Evolutionary conservation across 2,113 vertebrate species (phyloP), one percentile per base, ranked within the genome.

Genomic region (Nesospiza acunhae): DNA sequence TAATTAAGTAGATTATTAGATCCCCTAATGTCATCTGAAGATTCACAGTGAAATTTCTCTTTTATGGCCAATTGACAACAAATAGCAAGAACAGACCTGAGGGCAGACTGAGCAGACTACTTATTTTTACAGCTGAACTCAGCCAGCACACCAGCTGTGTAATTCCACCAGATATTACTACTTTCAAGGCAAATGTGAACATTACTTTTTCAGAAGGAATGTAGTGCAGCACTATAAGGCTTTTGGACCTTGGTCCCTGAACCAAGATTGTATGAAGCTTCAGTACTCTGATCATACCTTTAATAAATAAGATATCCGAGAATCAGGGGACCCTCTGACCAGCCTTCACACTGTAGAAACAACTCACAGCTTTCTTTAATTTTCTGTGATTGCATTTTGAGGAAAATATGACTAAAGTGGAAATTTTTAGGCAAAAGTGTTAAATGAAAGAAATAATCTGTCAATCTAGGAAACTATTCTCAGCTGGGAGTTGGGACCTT

Each of bases 21-120:
- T 52, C 14, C 35, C 63, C 60, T 92, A 86, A 94, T 89, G 92
- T 42, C 79, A 78, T 87, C 23, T 74, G 79, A 94, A 76, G 93
- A 94, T 85, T 88, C 87, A 96, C 85, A 93, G 50, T 63, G 89
- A 83, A 93, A 94, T 74, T 91, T 97, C 95, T 94, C 82, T 67
- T 97, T 95, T 96, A 93, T 91, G 89, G 74, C 46, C 59, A 53
- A 59, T 77, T 96, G 96, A 96, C 75, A 78, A 24, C 79, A 73
- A 91, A 94, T 79, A 78, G 76, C 84, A 90, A 93, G 92, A 91
- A 60, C 42, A 92, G 85, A 89, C 89, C 79, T 42, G n/a, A 89
- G 84, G 91, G 90, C 76, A 93, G 66, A 58, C 28, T 50, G 52
- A 89, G 37, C 33, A 79, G 56, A 87, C 79, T 75, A 89, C 52